phyloP scores from a whole-genome alignment of 2,113 vertebrate species.

The Todiramphus chloris region DNA sequence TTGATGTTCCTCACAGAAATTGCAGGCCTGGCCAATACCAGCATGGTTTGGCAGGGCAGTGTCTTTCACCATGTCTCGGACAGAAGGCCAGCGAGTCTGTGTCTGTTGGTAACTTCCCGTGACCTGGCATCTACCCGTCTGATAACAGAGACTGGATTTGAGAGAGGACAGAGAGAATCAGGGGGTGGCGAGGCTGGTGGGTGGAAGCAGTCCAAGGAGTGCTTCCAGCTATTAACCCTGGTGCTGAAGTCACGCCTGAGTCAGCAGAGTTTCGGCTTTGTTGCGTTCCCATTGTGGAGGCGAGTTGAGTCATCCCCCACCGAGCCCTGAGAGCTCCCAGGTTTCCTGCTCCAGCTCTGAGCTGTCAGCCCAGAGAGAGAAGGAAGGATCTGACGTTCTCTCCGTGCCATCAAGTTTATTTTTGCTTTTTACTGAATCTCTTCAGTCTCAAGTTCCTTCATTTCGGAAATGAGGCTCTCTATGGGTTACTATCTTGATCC shows the following conservation, averaged over 20 bases:
- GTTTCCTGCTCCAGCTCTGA: slow-evolving; percentile 3
- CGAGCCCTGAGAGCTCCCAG: not conserved
- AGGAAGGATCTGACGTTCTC: not conserved
- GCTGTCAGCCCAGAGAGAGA: not conserved
- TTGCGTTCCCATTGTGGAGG: slow-evolving; percentile 34
- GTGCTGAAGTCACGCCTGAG: slow-evolving; percentile 40
- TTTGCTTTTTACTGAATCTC: not conserved
- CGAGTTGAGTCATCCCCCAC: slow-evolving; percentile 45
- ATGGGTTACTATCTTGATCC: slow-evolving; percentile 27
- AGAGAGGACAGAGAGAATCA: not conserved
- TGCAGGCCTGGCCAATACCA: not conserved
- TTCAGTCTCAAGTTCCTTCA: not conserved
- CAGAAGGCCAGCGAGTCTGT: not conserved
- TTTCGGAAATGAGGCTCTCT: slow-evolving; percentile 30
- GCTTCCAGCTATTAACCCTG: not conserved
- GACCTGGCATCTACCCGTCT: not conserved
- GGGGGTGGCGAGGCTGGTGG: not conserved
- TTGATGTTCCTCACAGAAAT: not conserved
- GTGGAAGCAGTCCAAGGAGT: not conserved
- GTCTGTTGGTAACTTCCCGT: not conserved
- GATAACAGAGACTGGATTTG: not conserved
- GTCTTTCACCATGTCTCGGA: not conserved
- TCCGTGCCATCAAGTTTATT: slow-evolving; percentile 6
- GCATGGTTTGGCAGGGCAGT: not conserved
- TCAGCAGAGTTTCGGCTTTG: slow-evolving; percentile 70